Conservation (phyloP, 2,113 vertebrate species). For the Larimichthys polyactis region DNA sequence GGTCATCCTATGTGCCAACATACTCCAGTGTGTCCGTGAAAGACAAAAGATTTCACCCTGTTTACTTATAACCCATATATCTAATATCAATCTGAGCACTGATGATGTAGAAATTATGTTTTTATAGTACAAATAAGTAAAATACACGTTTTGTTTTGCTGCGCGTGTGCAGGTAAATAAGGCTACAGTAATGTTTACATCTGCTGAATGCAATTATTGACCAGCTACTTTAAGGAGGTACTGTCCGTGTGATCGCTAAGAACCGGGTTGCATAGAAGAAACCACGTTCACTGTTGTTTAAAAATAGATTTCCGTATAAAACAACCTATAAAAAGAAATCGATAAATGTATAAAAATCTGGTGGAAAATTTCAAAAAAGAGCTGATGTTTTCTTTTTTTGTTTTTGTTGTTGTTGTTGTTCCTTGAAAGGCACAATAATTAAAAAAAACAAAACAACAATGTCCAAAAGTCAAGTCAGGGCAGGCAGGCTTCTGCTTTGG, state of each 20-base stretch:
- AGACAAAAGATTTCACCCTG: constrained; percentile 28
- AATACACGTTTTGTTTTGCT: constrained; percentile 50
- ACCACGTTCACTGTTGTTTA: constrained; percentile 60
- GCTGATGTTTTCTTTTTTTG: constrained; percentile 43
- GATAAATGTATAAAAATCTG: constrained; percentile 72
- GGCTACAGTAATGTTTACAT: constrained; percentile 65
- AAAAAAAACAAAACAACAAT: constrained; percentile 14
- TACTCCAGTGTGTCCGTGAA: constrained; percentile 74
- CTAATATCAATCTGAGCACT: constrained; percentile 29
- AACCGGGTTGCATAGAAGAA: constrained; percentile 79
- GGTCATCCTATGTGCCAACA: constrained; percentile 68
- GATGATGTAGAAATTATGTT: constrained; percentile 40
- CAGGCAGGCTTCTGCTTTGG: constrained; percentile 77
- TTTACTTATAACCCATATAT: constrained; percentile 33
- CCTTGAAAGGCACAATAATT: constrained; percentile 76
- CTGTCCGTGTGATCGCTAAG: constrained; percentile 41
- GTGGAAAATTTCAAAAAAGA: constrained; percentile 56
- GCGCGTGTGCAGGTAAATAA: constrained; percentile 60
- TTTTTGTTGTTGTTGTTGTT: constrained; percentile 50
- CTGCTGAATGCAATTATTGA: constrained; percentile 56
- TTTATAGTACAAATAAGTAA: constrained; percentile 48
- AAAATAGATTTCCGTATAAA: constrained; percentile 78
- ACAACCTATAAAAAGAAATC: constrained; percentile 65
- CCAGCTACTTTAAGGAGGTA: constrained; percentile 49
- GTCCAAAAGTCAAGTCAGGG: constrained; percentile 69